phyloP scores from a whole-genome alignment of 1,140 invertebrate genomes.

The Phymorhynchus buccinoides region DNA sequence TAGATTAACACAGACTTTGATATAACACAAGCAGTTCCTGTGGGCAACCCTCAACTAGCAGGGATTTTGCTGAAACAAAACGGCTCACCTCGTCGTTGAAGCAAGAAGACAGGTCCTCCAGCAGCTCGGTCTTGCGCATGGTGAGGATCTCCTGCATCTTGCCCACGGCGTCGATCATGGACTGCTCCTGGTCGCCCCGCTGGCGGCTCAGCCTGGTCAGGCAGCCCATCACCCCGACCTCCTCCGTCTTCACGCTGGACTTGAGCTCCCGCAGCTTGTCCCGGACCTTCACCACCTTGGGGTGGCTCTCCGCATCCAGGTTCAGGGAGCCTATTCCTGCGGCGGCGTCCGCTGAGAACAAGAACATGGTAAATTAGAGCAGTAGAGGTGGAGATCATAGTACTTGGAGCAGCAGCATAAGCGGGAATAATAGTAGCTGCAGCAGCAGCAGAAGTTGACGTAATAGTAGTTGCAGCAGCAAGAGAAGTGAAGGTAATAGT shows the following conservation, averaged over 20 bases:
- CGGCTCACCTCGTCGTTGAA: slow-evolving; percentile 28
- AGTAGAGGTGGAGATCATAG: too few relatives aligned
- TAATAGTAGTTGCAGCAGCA: not conserved
- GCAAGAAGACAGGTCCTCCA: slow-evolving; percentile 13
- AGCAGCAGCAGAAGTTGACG: too few relatives aligned
- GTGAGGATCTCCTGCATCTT: slow-evolving; percentile 30
- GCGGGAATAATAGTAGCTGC: too few relatives aligned
- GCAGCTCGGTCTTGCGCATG: slow-evolving; percentile 27
- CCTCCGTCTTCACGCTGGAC: slow-evolving; percentile 24
- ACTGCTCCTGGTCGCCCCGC: slow-evolving; percentile 23
- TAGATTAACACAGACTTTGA: too few relatives aligned
- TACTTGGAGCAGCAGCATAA: too few relatives aligned
- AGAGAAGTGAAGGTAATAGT: not conserved
- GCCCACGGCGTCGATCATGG: slow-evolving; percentile 22
- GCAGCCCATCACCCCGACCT: not conserved
- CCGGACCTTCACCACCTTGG: not conserved
- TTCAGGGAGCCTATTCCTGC: not conserved
- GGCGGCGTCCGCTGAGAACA: not conserved
- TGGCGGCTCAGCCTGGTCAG: slow-evolving; percentile 9
- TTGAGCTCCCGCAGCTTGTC: slow-evolving; percentile 3
- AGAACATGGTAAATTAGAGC: not conserved
- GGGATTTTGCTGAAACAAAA: too few relatives aligned
- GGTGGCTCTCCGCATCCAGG: slow-evolving; percentile 1
- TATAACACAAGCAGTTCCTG: too few relatives aligned
- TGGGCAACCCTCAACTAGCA: too few relatives aligned